Base-by-base conservation (phyloP, 2,113 vertebrate genomes). In the Scatophagus argus region DNA sequence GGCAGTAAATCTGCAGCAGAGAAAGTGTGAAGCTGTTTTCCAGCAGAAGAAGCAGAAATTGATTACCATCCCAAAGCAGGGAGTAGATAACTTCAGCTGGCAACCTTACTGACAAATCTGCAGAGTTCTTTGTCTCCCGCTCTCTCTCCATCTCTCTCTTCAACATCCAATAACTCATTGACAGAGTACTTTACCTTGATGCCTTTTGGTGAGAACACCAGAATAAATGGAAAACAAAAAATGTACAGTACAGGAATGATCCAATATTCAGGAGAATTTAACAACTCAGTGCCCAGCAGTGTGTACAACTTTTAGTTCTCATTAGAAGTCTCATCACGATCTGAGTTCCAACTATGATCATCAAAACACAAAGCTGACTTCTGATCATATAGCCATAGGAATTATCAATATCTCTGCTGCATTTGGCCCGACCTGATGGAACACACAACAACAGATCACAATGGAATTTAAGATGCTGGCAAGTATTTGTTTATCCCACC, bases 1-100 rank as follows among this genome's bases (percentile, higher is more conserved):
- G 27, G 9, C 74, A 47, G 78, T 83, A 91, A 88, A 88, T 84
- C 75, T 61, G 64, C 38, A 78, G 81, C 1, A 67, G 66, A 79
- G 76, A 82, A 64, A 43, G 56, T 73, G 62, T 63, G 62, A 77
- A 77, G 63, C 87, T 77, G 81, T 73, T 87, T 83, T 88, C 65
- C 13, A 67, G 62, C 74, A 86, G 80, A 76, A 66, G 75, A 87
- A 73, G 69, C 75, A 51, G 56, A 80, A 73, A 91, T 91, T 88
- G 89, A 91, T 91, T 86, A 69, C 44, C 76, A 77, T 89, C 76
- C 66, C 29, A 41, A 79, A 70, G 87, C 74, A 67, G 62, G 81
- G 66, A 67, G 73, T 60, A 89, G 82, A 87, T 77, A 91, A 83
- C 69, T 83, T 76, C 77, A 84, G 75, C 81, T 89, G 89, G 87